Base-by-base conservation (phyloP, 2,797 vertebrate species). In the Anas georgica region DNA sequence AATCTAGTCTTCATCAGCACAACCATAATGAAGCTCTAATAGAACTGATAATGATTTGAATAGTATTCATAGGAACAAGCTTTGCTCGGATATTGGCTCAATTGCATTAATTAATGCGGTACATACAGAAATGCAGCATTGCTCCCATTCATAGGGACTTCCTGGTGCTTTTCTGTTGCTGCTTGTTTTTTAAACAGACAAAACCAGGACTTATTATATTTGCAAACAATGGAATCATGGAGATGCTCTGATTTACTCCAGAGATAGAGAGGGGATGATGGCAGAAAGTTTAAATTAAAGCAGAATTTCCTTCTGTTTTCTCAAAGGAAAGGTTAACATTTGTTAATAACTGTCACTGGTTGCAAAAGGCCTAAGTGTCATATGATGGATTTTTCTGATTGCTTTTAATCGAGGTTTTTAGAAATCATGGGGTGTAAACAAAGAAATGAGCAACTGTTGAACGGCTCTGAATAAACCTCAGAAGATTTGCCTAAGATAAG, bases 161-260 rank as follows among this genome's bases (percentile, higher is more conserved):
- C 64, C 84, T 68, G 83, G 63, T 14, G 88, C 73, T 89, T 89
- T 78, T 83, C 91, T 78, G 45, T 22, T 17, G 52, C 69, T 92
- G 83, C 94, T 95, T 92, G 88, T 66, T 90, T 90, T 87, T 82
- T 45, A 78, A 92, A 77, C 76, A 23, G 26, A 59, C 82, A 33
- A 93, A 94, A 67, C 91, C 66, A 1, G 75, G 92, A 46, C 73
- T 95, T 93, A 95, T 95, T 97, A 76, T 97, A 83, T 97, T 94
- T 97, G 93, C 97, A 96, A 97, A 97, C 96, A 97, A 91, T 95
- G 88, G 94, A 64, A 33, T 80, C 13, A 2, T 10, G 72, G 86
- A 96, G 94, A 97, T 96, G 94, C 94, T 95, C 95, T 85, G 97
- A 97, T 98, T 95, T 95, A 74, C 94, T 92, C 93, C 46, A 22